A percentile compares a stretch with the other conserved stretches of the same genome.
These are phyloP conservation scores for Drosophila gunungcola DNA, from an alignment of 1,140 invertebrate species.

Conservation along the genomic window DNA sequence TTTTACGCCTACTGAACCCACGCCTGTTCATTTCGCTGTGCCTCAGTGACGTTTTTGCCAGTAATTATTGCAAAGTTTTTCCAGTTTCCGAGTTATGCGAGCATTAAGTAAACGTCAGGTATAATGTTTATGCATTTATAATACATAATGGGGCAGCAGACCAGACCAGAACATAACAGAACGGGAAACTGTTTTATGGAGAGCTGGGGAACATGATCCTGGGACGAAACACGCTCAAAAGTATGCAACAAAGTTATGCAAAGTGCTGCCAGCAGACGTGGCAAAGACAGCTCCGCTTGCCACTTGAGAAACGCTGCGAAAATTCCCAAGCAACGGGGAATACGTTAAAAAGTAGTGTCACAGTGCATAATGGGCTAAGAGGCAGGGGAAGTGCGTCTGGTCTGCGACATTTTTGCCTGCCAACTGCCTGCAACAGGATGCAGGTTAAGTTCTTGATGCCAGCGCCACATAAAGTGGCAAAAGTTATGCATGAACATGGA, in stretches of 20 bases:
- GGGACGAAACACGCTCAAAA: conserved; percentile 49
- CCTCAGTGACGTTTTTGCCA: conserved; percentile 28
- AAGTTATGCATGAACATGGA: conserved; percentile 63
- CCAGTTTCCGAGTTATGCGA: conserved; percentile 57
- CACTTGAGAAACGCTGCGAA: conserved; percentile 70
- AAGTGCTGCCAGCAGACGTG: conserved; percentile 64
- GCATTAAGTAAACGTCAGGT: conserved; percentile 76
- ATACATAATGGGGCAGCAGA: conserved; percentile 59
- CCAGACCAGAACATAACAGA: not conserved
- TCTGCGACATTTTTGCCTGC: conserved; percentile 57
- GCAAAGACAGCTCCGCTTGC: conserved; percentile 52
- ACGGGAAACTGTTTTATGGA: not conserved
- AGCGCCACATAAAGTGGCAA: conserved; percentile 76
- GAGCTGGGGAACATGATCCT: conserved; percentile 19
- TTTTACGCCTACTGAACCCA: not conserved
- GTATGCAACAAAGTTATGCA: conserved; percentile 81
- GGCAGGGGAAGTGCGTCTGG: conserved; percentile 16
- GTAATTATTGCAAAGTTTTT: conserved; percentile 66
- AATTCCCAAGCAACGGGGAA: conserved; percentile 40
- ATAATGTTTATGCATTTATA: conserved; percentile 79
- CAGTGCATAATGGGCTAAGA: conserved; percentile 74
- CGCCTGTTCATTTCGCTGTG: conserved; percentile 8
- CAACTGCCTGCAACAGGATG: conserved; percentile 75
- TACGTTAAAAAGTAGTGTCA: conserved; percentile 55
- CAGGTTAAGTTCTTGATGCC: conserved; percentile 79